phyloP scores from a whole-genome alignment of 2,113 vertebrate species.

The Baryphthengus martii region DNA sequence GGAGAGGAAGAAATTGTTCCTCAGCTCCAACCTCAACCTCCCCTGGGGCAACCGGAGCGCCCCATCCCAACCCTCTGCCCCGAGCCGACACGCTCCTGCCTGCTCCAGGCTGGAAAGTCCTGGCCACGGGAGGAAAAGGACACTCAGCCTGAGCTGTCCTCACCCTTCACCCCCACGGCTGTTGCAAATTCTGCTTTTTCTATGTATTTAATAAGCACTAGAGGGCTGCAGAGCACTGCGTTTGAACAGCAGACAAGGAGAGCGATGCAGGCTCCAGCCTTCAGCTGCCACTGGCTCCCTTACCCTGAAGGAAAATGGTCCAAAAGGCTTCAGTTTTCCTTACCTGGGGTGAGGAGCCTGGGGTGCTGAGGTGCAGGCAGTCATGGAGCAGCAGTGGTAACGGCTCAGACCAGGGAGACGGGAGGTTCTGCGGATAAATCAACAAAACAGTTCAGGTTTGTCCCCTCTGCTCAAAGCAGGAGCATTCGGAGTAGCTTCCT shows the following conservation, averaged over 20 bases:
- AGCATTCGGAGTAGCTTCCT: background rate
- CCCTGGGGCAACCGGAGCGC: background rate
- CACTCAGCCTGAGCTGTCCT: background rate
- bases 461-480: background rate
- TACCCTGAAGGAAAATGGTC: background rate
- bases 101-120: background rate
- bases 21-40: background rate
- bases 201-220: background rate
- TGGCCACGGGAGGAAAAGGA: background rate
- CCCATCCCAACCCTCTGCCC: background rate
- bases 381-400: rapidly evolving
- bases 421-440: background rate
- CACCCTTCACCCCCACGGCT: background rate
- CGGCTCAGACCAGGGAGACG: background rate
- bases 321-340: rapidly evolving
- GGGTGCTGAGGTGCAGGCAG: background rate
- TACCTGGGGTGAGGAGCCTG: rapidly evolving
- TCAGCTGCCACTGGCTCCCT: background rate
- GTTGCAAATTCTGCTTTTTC: background rate
- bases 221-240: slow-evolving; percentile 34
- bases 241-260: background rate
- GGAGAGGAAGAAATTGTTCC: background rate
- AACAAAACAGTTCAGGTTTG: rapidly evolving
- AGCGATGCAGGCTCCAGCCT: background rate
- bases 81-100: background rate